Base-by-base conservation (phyloP, 2,113 vertebrate genomes). In the Spea multiplicata region DNA sequence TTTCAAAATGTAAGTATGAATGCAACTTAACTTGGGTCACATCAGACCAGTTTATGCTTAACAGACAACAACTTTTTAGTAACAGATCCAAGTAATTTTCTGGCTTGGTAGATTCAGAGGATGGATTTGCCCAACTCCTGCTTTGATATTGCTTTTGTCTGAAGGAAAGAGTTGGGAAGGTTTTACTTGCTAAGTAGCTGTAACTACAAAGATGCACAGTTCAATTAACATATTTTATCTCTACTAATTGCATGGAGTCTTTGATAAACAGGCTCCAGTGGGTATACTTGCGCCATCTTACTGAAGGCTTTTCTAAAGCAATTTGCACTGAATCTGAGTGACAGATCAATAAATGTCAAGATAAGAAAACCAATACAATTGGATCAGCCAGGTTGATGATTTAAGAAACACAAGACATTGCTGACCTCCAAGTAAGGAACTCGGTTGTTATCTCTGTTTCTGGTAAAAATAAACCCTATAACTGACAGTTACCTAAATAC, bases 281-380 rank as follows among this genome's bases (percentile, higher is more conserved):
- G 59, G 59, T 73, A 44, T 73, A 66, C 59, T 73, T 59, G 62
- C 73, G 61, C 73, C 70, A 80, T 73, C 44, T 66, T 45, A 57
- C 30, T 30, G 62, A 80, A 80, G 61, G 62, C 77, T 73, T 66
- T 66, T 80, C 70, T 64, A 73, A 80, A 66, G 77, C 77, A 80
- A 73, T 80, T 80, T 73, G 62, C 64, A 73, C 70, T 66, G 61
- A 80, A 80, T 80, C 77, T 80, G 77, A 79, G 70, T 66, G 70
- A 65, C 70, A 66, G 70, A 80, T 80, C 77, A 80, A 80, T 80
- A 80, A 73, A 80, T 80, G 77, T 80, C 77, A 80, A 80, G 77
- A 80, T 80, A 80, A 80, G 77, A 73, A 73, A 80, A 80, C 70
- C 70, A 73, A 80, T 80, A 71, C 59, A 73, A 80, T 73, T 73